Conservation (phyloP, 2,797 vertebrate species). For the Xyrichtys novacula region DNA sequence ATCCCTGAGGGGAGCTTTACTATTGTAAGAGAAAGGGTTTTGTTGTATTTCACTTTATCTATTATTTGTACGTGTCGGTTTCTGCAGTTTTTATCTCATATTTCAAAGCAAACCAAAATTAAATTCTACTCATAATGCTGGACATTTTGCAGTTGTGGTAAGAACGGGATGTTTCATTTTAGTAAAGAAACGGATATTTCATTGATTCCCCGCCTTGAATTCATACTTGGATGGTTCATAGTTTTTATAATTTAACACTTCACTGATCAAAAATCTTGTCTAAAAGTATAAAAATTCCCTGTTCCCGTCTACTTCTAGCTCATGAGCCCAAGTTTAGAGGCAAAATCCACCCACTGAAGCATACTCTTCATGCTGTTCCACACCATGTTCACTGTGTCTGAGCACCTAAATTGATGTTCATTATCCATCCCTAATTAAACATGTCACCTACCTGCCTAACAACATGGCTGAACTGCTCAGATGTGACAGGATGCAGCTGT, state of each 20-base stretch:
- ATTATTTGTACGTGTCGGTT: conserved; percentile 3
- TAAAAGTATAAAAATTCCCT: background rate
- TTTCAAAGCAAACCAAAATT: background rate
- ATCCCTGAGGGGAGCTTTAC: background rate
- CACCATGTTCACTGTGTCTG: conserved; percentile 14
- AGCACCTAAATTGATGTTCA: conserved; percentile 49
- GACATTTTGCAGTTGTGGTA: background rate
- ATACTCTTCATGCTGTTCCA: conserved; percentile 22
- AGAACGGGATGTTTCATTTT: background rate
- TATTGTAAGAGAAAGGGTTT: background rate
- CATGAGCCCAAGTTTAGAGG: background rate
- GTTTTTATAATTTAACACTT: background rate
- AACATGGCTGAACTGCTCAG: conserved; percentile 33
- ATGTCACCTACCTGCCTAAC: conserved; percentile 60
- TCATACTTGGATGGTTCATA: background rate
- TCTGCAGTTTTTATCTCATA: too few species aligned
- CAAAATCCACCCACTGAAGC: background rate
- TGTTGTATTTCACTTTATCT: conserved; percentile 11
- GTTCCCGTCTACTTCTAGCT: background rate
- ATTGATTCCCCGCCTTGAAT: background rate
- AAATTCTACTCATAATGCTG: background rate
- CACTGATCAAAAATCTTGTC: background rate
- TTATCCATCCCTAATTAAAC: conserved; percentile 68
- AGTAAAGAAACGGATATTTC: background rate
- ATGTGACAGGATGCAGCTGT: conserved; percentile 49